Base-by-base conservation (phyloP, 2,888 invertebrate species). In the Dryomyza anilis region DNA sequence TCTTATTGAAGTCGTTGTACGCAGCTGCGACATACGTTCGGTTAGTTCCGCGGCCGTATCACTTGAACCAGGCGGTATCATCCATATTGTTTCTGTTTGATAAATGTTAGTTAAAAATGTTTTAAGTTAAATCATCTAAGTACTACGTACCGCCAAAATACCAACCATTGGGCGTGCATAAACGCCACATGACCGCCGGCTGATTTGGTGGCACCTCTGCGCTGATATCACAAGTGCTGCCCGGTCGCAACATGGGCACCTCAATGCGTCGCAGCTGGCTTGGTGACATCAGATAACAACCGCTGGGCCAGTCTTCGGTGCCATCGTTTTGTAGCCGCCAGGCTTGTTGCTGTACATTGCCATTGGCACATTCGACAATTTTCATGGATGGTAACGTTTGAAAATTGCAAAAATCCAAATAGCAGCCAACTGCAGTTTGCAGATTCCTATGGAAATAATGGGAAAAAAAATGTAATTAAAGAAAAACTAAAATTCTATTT, bases 391-490 rank as follows among this genome's bases (percentile, higher is more conserved):
- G 91, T 81, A 93, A 86, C 21, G 87, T 89, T 81, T 86, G 87
- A 71, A 88, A 87, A 73, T 91, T 89, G 78, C 91, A 89, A 78
- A 91, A 92, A 84, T 98, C 98, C 85, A 97, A 91, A 82, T 96
- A 98, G 76, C 96, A 94, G 84, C 97, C 94, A 75, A 98, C 91
- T 64, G 98, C 98, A 14, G 94, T 94, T 86, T 97, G 97, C 63
- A 98, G 86, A 84, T 98, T 98, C 98, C 98, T 98, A 83, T 46
- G n/a, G n/a, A n/a, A n/a, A n/a, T n/a, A n/a, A n/a, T n/a, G n/a
- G n/a, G 86, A 45, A 63, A 56, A 63, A 53, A 29, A 58, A 53
- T 59, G n/a, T n/a, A n/a, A n/a, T n/a, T n/a, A n/a, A n/a, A n/a
- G n/a, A n/a, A n/a, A n/a, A n/a, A n/a, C n/a, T 16, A 55, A 57